These are phyloP conservation scores for Carollia perspicillata DNA, from an alignment of 2,113 vertebrate species.

Conservation along the genomic window DNA sequence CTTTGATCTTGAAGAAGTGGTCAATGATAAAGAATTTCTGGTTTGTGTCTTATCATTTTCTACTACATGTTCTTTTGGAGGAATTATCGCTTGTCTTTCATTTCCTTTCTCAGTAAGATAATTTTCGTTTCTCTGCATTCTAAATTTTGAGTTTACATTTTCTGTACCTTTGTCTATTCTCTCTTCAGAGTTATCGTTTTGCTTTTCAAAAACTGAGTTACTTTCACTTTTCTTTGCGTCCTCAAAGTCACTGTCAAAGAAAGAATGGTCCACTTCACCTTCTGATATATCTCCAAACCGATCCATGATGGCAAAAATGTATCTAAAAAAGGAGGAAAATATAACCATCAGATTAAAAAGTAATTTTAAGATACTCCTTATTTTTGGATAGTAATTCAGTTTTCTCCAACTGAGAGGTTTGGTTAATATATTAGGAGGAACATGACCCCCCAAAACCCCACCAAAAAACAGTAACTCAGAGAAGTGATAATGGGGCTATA, in stretches of 20 bases:
- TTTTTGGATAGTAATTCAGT: neutral
- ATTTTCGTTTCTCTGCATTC: constrained; percentile 50
- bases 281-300: constrained; percentile 84
- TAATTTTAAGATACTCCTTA: constrained; percentile 21
- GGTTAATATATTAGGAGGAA: neutral
- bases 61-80: neutral
- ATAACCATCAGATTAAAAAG: constrained; percentile 27
- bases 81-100: constrained; percentile 58
- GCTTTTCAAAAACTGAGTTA: constrained; percentile 52
- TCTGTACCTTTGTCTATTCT: constrained; percentile 31
- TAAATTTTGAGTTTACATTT: constrained; percentile 49
- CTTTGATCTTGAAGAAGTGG: constrained; percentile 66
- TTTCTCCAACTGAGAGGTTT: neutral
- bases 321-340: constrained; percentile 51
- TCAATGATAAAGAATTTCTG: constrained; percentile 45
- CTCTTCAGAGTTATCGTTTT: constrained; percentile 55
- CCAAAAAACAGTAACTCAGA: neutral
- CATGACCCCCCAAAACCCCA: neutral
- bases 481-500: neutral
- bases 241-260: constrained; percentile 95
- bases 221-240: constrained; percentile 72
- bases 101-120: constrained; percentile 60
- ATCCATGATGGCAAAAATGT: constrained; percentile 83
- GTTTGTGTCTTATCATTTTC: neutral
- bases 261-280: constrained; percentile 94